Evolutionary conservation across 2,888 invertebrate genomes (phyloP).

Genomic region (Pemphredon lugubris): DNA sequence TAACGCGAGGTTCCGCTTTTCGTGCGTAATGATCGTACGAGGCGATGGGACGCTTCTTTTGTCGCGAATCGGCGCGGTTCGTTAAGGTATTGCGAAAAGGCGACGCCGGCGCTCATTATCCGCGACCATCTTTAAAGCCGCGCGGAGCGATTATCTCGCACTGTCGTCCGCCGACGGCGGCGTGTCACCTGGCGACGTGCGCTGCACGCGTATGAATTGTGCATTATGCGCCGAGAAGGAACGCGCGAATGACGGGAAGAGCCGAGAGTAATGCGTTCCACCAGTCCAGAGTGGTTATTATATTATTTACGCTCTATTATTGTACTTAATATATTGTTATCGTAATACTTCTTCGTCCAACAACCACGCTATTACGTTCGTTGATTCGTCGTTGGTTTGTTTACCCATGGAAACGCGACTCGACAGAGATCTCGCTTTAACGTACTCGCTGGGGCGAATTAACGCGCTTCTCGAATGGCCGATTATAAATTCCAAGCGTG

Average conservation of each 20-base stretch:
- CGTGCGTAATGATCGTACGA: constrained; percentile 19
- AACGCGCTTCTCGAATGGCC: too few species aligned
- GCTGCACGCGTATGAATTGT: constrained; percentile 45
- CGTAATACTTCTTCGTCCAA: not conserved
- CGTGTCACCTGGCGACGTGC: constrained; percentile 37
- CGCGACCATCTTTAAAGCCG: constrained; percentile 28
- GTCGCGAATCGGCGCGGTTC: constrained; percentile 33
- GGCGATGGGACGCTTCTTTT: constrained; percentile 12
- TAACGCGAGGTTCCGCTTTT: constrained; percentile 12
- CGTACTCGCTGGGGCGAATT: too few species aligned
- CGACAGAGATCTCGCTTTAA: too few species aligned
- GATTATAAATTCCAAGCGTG: too few species aligned
- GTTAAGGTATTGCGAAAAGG: constrained; percentile 29
- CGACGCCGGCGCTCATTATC: constrained; percentile 40
- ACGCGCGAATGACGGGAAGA: constrained; percentile 1
- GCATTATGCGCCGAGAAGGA: constrained; percentile 27
- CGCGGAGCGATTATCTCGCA: constrained; percentile 47
- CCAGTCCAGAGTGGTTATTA: constrained; percentile 31
- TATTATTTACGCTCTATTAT: constrained; percentile 42
- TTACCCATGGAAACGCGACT: too few species aligned
- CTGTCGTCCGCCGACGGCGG: constrained; percentile 32
- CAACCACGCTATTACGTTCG: constrained; percentile 18
- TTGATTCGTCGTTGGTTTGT: constrained; percentile 14
- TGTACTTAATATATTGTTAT: constrained; percentile 14
- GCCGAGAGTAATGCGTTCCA: constrained; percentile 6